A percentile compares a stretch with the other conserved stretches of the same genome.
phyloP scores from a whole-genome alignment of 1,140 invertebrate species.

The Armadillidium nasatum region DNA sequence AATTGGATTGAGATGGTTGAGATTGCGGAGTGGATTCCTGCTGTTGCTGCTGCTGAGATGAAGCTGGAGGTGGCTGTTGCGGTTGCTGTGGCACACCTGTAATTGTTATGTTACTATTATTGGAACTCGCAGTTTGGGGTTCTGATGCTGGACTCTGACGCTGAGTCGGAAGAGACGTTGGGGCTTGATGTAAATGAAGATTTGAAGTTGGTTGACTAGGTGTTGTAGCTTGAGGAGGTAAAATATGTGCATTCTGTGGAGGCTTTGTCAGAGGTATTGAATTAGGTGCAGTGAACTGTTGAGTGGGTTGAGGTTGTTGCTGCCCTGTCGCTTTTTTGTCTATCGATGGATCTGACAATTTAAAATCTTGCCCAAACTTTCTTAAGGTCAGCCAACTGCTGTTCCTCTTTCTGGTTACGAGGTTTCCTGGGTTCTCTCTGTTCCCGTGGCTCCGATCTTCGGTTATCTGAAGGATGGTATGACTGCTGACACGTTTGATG shows the following conservation, averaged over 20 bases:
- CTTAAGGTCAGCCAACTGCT: constrained; percentile 56
- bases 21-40: constrained; percentile 15
- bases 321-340: constrained; percentile 30
- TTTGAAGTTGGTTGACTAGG: constrained; percentile 28
- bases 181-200: constrained; percentile 29
- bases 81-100: constrained; percentile 12
- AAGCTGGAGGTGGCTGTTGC: neutral
- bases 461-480: constrained; percentile 47
- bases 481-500: constrained; percentile 50
- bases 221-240: constrained; percentile 24
- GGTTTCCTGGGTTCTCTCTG: constrained; percentile 31
- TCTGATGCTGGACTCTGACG: constrained; percentile 18
- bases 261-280: constrained; percentile 6
- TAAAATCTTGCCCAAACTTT: constrained; percentile 60
- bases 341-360: constrained; percentile 51
- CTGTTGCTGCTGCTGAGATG: constrained; percentile 24
- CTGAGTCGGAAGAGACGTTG: constrained; percentile 22
- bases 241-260: constrained; percentile 13
- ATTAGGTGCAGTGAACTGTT: constrained; percentile 17
- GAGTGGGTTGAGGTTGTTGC: constrained; percentile 30
- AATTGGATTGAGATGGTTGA: neutral
- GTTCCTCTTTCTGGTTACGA: constrained; percentile 48
- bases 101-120: constrained; percentile 4
- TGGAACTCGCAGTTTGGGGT: constrained; percentile 3
- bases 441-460: constrained; percentile 32